Evolutionary conservation across 2,888 invertebrate species (phyloP), one percentile per base, ranked within the genome.

Genomic region (Tiliacea aurago): DNA sequence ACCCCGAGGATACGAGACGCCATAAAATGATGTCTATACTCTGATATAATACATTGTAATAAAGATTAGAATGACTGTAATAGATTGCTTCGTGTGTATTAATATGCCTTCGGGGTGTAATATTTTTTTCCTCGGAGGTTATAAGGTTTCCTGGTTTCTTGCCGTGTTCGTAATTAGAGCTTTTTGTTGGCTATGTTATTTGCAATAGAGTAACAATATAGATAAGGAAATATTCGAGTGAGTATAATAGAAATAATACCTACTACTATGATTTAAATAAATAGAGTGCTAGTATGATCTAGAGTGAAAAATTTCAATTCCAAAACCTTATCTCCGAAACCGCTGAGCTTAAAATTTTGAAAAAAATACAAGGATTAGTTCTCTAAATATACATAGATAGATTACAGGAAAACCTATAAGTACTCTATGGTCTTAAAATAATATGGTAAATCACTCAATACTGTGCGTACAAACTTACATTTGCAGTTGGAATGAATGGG

Each of bases 11-110:
- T 88, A 85, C 83, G 86, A 83, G 85, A 86, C 75, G 88, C 90
- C 87, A 87, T 92, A 92, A 93, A 93, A 89, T 89, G 90, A 87
- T 90, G 90, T 90, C 89, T 90, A 90, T 91, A 90, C 87, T 83
- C 85, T 87, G 87, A 90, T 91, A 92, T 90, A 91, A 91, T 90
- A 90, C 86, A 87, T 89, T 88, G 90, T 90, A 93, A 91, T 92
- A 92, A 93, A 91, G 93, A 92, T 92, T 91, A 91, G 88, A 85
- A 82, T 79, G 89, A 86, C 87, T 83, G 88, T 90, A 90, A 92
- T 91, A 89, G 91, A 90, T 90, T 91, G 81, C 82, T 83, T 67
- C 76, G 83, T 87, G 84, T 87, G 86, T 87, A 88, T 90, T 91
- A 88, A 90, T 90, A 89, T 87, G 88, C 87, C 91, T 87, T 86